Evolutionary conservation across 2,797 vertebrate genomes (phyloP).

Genomic region (Pipistrellus nathusii): DNA sequence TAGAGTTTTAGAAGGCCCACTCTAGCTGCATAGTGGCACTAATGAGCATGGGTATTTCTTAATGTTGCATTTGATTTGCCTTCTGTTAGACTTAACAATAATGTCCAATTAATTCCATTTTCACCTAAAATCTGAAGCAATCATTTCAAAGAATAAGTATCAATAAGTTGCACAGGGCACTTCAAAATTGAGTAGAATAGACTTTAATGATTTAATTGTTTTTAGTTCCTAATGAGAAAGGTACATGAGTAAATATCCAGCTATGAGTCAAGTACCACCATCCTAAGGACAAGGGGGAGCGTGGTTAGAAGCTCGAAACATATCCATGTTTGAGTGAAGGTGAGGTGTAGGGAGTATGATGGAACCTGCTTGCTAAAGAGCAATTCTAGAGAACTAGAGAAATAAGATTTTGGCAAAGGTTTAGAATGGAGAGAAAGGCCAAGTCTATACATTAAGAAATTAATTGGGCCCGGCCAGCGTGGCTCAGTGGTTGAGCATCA

Average conservation of each 20-base stretch:
- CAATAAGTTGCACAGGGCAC: slow-evolving; percentile 5
- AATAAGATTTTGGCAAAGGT: not conserved
- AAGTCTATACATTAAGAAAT: not conserved
- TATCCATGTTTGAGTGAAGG: not conserved
- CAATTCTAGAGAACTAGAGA: not conserved
- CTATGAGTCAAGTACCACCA: not conserved
- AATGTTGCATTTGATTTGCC: slow-evolving; percentile 58
- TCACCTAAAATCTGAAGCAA: slow-evolving; percentile 29
- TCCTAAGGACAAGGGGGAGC: not conserved
- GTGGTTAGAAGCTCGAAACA: not conserved
- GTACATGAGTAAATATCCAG: not conserved
- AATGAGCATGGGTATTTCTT: slow-evolving; percentile 45
- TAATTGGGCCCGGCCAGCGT: no score
- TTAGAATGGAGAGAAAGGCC: not conserved
- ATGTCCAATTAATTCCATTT: slow-evolving; percentile 62
- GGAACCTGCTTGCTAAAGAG: not conserved
- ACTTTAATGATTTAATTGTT: slow-evolving; percentile 64
- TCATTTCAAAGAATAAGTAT: slow-evolving; percentile 67
- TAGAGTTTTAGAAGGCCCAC: not conserved
- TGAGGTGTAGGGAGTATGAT: not conserved
- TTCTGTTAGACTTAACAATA: slow-evolving; percentile 61
- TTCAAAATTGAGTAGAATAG: slow-evolving; percentile 53
- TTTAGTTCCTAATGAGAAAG: slow-evolving; percentile 41
- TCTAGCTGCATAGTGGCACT: not conserved
- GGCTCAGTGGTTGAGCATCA: no score